A percentile compares a stretch with the other conserved stretches of the same genome.
Conservation (phyloP, 2,797 vertebrate genomes). For the Tolypeutes matacus region DNA sequence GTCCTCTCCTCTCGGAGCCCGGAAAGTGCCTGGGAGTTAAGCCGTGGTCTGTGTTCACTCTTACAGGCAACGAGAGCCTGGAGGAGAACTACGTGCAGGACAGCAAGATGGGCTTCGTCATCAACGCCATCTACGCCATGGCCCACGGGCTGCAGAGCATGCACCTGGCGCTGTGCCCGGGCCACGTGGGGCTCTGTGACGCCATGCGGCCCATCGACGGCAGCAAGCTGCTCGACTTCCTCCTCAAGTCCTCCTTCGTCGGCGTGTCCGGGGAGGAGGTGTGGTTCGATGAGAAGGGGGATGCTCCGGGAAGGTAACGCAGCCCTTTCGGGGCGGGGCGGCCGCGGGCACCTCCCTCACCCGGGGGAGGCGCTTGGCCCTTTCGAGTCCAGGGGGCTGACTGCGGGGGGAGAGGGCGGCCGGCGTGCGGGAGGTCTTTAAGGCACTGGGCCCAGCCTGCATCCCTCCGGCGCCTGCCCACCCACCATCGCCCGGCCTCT, state of each 20-base stretch:
- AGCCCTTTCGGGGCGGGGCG: neutral
- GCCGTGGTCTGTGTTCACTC: neutral
- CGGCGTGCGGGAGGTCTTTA: neutral
- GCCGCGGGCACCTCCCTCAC: no score
- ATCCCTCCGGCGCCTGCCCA: neutral
- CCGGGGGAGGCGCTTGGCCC: no score
- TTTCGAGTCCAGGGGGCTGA: no score
- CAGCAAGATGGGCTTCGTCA: constrained; percentile 99
- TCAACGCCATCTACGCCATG: constrained; percentile 99
- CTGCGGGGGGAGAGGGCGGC: no score
- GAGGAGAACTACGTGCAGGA: constrained; percentile 98
- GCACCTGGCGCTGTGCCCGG: constrained; percentile 94
- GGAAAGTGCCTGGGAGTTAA: neutral
- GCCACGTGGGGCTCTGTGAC: constrained; percentile 94
- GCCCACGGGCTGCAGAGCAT: constrained; percentile 98
- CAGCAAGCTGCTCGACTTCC: constrained; percentile 96
- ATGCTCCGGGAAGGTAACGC: constrained; percentile 97
- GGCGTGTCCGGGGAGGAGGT: constrained; percentile 98
- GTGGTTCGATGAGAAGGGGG: constrained; percentile 98
- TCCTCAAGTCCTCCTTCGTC: constrained; percentile 96
- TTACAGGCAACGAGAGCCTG: constrained; percentile 96
- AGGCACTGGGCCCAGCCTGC: neutral
- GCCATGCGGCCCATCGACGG: constrained; percentile 99
- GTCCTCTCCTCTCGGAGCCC: neutral
- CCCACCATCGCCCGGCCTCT: neutral